phyloP scores from a whole-genome alignment of 2,113 vertebrate genomes.

The Gallinago jamesoni region DNA sequence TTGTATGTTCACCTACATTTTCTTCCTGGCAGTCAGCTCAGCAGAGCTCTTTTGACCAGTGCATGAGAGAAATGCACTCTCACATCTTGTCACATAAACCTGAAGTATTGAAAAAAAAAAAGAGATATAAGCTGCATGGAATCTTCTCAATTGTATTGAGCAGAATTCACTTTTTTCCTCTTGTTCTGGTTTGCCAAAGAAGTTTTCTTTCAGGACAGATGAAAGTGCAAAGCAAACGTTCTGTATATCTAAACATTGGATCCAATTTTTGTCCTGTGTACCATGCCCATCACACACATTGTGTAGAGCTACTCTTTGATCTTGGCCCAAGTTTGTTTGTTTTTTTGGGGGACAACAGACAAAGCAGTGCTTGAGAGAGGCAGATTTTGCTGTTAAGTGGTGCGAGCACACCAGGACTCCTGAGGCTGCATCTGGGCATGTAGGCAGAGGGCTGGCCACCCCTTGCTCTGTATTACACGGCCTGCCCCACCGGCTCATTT shows the following conservation, averaged over 20 bases:
- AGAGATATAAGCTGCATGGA: background rate
- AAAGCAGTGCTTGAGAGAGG: background rate
- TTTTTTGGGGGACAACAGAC: conserved; percentile 24
- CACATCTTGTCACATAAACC: background rate
- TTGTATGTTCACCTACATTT: background rate
- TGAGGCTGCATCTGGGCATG: rapidly evolving
- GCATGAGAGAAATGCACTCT: background rate
- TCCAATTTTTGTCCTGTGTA: conserved; percentile 12
- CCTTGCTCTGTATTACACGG: background rate
- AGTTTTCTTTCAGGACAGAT: conserved; percentile 66
- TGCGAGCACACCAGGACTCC: background rate
- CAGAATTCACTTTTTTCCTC: background rate
- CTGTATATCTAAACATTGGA: conserved; percentile 17
- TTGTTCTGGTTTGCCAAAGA: conserved; percentile 63
- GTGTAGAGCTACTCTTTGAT: conserved; percentile 41
- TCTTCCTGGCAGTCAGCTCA: background rate
- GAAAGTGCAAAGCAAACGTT: conserved; percentile 31
- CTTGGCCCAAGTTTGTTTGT: conserved; percentile 40
- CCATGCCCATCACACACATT: background rate
- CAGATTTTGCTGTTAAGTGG: background rate
- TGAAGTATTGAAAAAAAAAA: background rate
- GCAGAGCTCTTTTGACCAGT: background rate
- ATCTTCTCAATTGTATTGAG: background rate
- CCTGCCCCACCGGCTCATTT: rapidly evolving
- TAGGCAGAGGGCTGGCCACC: background rate